Percentiles rank a stretch among this genome's conserved stretches.
phyloP scores from a whole-genome alignment of 2,113 vertebrate genomes.

The Lagopus leucura region DNA sequence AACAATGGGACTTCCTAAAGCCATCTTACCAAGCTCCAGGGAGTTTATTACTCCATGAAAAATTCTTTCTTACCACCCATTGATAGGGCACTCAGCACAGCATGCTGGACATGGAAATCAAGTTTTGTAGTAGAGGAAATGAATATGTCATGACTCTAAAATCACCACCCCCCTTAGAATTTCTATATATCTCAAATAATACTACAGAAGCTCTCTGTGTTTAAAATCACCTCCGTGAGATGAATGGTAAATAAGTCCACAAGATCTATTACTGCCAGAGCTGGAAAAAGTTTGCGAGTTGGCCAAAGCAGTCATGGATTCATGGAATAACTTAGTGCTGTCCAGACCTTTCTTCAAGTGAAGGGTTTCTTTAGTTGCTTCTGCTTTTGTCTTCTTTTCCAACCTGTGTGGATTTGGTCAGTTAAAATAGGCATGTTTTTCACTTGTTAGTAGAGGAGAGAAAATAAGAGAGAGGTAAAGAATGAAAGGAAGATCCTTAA shows the following conservation, averaged over 20 bases:
- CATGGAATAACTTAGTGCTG: not conserved
- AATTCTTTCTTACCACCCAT: not conserved
- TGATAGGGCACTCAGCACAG: not conserved
- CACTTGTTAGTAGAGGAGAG: not conserved
- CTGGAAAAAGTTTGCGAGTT: constrained; percentile 3
- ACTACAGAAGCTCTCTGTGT: not conserved
- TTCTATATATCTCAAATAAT: not conserved
- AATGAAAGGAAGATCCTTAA: not conserved
- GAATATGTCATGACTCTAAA: not conserved
- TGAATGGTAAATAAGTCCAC: not conserved
- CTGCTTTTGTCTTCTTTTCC: no score
- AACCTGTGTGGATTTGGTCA: not conserved
- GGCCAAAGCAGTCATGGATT: not conserved
- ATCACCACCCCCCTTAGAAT: not conserved
- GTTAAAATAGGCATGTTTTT: constrained; percentile 14
- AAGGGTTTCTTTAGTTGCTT: no score
- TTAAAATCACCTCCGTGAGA: not conserved
- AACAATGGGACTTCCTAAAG: not conserved
- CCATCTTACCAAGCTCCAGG: not conserved
- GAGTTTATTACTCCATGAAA: constrained; percentile 20
- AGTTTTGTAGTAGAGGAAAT: not conserved
- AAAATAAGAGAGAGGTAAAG: not conserved
- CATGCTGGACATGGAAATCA: not conserved
- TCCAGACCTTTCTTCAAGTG: no score
- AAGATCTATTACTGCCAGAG: not conserved